These are phyloP conservation scores for Albula glossodonta DNA, from an alignment of 2,113 vertebrate genomes.

Conservation along the genomic window DNA sequence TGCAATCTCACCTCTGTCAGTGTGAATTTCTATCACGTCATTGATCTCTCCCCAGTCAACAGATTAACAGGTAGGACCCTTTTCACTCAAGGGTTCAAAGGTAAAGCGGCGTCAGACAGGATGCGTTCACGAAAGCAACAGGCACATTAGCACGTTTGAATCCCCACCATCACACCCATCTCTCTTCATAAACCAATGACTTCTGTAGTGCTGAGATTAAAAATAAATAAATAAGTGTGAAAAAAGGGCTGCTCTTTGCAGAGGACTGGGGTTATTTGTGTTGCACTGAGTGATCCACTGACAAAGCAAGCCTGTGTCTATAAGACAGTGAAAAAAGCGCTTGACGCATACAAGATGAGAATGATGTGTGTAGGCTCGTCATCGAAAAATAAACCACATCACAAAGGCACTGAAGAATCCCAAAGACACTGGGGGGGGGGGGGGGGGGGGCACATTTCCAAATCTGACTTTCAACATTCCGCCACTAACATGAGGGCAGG, in stretches of 20 bases:
- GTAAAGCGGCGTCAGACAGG: neutral
- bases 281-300: slow-evolving; percentile 52
- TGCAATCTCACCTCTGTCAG: no score
- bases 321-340: slow-evolving; percentile 11
- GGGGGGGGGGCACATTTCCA: neutral
- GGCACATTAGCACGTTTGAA: slow-evolving; percentile 9
- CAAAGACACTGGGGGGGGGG: neutral
- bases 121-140: neutral
- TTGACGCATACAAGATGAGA: slow-evolving; percentile 33
- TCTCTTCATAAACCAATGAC: neutral
- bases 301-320: slow-evolving; percentile 54
- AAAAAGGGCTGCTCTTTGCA: slow-evolving; percentile 51
- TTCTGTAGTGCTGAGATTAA: slow-evolving; percentile 3
- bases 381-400: slow-evolving; percentile 43
- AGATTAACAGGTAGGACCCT: no score
- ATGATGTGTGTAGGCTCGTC: slow-evolving; percentile 38
- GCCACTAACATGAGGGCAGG: slow-evolving; percentile 21
- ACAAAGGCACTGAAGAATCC: slow-evolving; percentile 36
- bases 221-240: slow-evolving; percentile 22
- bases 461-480: neutral
- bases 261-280: slow-evolving; percentile 55
- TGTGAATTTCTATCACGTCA: no score
- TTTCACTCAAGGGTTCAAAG: no score
- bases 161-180: neutral
- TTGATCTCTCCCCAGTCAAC: no score